Percentiles rank a stretch among this genome's conserved stretches.
Conservation (phyloP, 92 coral and sea anemone genomes). For the Parazoanthus darwini region DNA sequence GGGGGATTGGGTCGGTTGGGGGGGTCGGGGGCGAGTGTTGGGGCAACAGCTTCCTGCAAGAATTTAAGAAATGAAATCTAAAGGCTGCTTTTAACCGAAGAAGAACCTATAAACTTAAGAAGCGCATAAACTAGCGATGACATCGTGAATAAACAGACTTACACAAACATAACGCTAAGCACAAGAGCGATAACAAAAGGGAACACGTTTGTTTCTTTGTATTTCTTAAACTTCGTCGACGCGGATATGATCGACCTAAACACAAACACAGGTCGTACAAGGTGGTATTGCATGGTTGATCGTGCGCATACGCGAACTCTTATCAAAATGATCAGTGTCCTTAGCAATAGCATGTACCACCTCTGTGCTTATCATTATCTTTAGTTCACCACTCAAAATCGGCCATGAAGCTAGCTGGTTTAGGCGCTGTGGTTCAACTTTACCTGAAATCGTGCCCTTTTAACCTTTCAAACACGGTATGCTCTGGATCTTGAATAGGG, state of each 20-base stretch:
- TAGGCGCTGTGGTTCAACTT: not conserved
- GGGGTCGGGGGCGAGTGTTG: not conserved
- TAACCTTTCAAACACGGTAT: slow-evolving; percentile 54
- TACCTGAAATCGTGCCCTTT: slow-evolving; percentile 93
- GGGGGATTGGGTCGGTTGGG: not conserved
- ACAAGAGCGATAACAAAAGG: not conserved
- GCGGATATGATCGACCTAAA: too few species aligned
- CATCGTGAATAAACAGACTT: not conserved
- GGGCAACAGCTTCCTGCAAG: too few species aligned
- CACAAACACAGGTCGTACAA: not conserved
- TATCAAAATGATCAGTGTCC: not conserved
- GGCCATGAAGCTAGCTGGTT: not conserved
- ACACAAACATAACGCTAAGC: not conserved
- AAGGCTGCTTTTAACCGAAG: not conserved
- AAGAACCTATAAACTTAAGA: not conserved
- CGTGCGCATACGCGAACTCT: too few species aligned
- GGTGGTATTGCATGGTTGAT: too few species aligned
- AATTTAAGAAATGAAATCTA: not conserved
- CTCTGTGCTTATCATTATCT: too few species aligned
- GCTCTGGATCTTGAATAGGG: slow-evolving; percentile 71
- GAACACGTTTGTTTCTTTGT: not conserved
- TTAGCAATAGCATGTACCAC: not conserved
- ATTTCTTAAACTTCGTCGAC: not conserved
- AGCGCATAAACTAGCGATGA: not conserved
- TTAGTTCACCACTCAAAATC: not conserved